A percentile compares a stretch with the other conserved stretches of the same genome.
Evolutionary conservation across 1,140 invertebrate genomes (phyloP).

Genomic region (Bombus confusus): DNA sequence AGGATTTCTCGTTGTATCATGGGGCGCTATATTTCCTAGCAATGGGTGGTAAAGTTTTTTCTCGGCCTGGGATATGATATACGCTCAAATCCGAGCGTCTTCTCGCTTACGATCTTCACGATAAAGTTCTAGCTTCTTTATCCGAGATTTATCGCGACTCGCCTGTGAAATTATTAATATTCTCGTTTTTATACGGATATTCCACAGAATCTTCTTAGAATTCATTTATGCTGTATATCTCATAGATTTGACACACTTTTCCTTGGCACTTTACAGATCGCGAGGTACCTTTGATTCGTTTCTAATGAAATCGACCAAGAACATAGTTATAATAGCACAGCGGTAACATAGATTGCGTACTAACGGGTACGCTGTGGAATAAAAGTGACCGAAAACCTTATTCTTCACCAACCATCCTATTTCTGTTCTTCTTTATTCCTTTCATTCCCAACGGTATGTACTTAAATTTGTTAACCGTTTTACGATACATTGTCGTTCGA

Average conservation of each 20-base stretch:
- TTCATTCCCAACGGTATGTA: background rate
- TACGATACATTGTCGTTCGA: background rate
- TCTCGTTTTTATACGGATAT: conserved; percentile 9
- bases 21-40: conserved; percentile 64
- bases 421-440: background rate
- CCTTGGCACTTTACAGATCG: background rate
- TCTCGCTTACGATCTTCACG: conserved; percentile 48
- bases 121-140: conserved; percentile 41
- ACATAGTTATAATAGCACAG: too few relatives aligned
- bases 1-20: conserved; percentile 49
- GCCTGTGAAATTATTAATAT: conserved; percentile 58
- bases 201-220: too few relatives aligned
- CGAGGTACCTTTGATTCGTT: background rate
- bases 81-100: conserved; percentile 54
- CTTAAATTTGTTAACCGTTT: background rate
- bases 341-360: too few relatives aligned
- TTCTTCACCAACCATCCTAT: too few relatives aligned
- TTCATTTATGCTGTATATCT: background rate
- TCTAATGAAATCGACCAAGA: background rate
- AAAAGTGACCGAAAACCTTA: too few relatives aligned
- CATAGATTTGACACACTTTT: background rate
- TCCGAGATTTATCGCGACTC: conserved; percentile 51
- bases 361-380: too few relatives aligned
- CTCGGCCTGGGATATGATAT: conserved; percentile 47
- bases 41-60: conserved; percentile 67